Evolutionary conservation across 2,888 invertebrate genomes (phyloP).

Genomic region (Melipona bicolor): DNA sequence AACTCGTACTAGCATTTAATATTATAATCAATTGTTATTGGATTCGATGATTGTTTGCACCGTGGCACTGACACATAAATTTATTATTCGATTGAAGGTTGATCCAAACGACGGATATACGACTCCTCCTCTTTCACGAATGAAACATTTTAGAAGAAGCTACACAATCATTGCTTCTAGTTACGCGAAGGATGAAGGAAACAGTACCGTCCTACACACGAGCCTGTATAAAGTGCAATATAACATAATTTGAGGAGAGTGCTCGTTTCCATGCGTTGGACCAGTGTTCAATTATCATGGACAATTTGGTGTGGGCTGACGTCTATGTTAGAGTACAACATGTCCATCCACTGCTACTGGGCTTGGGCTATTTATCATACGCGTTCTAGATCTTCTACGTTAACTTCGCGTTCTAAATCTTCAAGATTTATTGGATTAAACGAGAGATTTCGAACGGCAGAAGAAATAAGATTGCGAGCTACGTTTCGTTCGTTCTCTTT

Average conservation of each 20-base stretch:
- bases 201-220: constrained; percentile 29
- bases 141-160: background rate
- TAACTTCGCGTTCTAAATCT: constrained; percentile 55
- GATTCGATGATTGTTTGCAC: constrained; percentile 84
- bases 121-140: background rate
- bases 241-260: constrained; percentile 40
- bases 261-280: constrained; percentile 63
- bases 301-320: constrained; percentile 84
- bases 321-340: constrained; percentile 84
- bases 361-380: constrained; percentile 77
- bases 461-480: background rate
- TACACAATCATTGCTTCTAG: background rate
- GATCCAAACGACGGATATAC: constrained; percentile 14
- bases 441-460: background rate
- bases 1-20: constrained; percentile 76
- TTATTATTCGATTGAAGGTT: constrained; percentile 67
- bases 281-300: constrained; percentile 79
- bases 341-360: constrained; percentile 81
- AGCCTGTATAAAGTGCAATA: constrained; percentile 28
- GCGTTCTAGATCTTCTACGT: constrained; percentile 55
- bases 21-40: constrained; percentile 81
- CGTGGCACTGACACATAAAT: constrained; percentile 83
- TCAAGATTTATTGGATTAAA: background rate
- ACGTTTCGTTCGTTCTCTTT: background rate
- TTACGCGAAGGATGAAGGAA: constrained; percentile 33